Conservation (phyloP, 2,797 vertebrate genomes). For the Phrynocephalus vlangalii region DNA sequence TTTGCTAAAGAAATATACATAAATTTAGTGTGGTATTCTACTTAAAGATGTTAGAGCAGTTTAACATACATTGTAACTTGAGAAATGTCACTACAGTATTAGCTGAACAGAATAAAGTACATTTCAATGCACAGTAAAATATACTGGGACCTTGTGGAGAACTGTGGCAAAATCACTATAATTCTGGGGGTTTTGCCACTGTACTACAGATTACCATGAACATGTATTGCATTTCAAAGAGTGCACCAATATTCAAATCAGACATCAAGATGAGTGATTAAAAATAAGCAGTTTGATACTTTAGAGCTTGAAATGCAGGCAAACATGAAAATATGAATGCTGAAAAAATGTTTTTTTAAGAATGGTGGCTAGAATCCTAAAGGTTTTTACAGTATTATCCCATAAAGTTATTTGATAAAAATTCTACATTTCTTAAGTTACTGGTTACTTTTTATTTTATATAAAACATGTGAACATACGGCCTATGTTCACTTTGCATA, state of each 20-base stretch:
- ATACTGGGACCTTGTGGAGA: rapidly evolving
- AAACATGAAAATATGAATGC: slow-evolving; percentile 43
- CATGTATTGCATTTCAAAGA: neutral
- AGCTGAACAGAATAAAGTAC: neutral
- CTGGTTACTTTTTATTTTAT: slow-evolving; percentile 15
- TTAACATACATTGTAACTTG: rapidly evolving
- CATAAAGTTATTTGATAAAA: slow-evolving; percentile 52
- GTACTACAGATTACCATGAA: neutral
- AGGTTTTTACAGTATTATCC: slow-evolving; percentile 20
- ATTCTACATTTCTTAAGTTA: slow-evolving; percentile 47
- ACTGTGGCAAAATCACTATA: neutral
- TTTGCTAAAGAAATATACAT: neutral
- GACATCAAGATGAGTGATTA: neutral
- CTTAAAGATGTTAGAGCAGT: rapidly evolving
- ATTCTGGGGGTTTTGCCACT: neutral
- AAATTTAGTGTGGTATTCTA: rapidly evolving
- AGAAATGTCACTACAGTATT: neutral
- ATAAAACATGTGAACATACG: neutral
- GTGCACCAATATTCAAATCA: rapidly evolving
- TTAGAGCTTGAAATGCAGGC: neutral
- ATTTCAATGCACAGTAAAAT: neutral
- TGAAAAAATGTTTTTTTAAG: slow-evolving; percentile 29
- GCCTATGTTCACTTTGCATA: slow-evolving; percentile 13
- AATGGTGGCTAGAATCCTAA: slow-evolving; percentile 1
- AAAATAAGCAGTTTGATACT: neutral